Conservation (phyloP, 1,140 invertebrate genomes). For the Philaenus spumarius region DNA sequence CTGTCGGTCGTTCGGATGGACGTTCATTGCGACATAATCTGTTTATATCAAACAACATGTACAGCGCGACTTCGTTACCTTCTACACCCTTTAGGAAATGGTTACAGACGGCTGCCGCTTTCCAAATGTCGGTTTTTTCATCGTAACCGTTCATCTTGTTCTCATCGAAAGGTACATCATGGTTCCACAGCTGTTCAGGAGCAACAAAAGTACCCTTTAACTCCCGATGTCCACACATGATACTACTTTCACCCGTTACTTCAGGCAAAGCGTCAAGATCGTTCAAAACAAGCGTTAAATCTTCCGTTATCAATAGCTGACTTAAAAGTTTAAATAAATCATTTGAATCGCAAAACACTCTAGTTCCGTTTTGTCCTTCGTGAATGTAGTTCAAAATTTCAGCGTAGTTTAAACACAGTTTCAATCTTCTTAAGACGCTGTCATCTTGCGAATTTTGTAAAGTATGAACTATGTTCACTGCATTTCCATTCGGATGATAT, state of each 20-base stretch:
- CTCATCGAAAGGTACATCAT: conserved; percentile 33
- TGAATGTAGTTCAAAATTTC: conserved; percentile 42
- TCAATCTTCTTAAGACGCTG: conserved; percentile 33
- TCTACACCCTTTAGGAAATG: conserved; percentile 36
- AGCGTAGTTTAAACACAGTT: conserved; percentile 44
- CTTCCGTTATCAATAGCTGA: conserved; percentile 43
- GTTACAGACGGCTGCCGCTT: conserved; percentile 45
- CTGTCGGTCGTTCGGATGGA: conserved; percentile 35
- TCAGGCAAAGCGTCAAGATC: conserved; percentile 47
- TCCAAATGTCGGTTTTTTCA: conserved; percentile 51
- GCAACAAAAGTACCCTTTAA: conserved; percentile 44
- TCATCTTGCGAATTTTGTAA: conserved; percentile 23
- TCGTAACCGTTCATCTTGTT: conserved; percentile 40
- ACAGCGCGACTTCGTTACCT: conserved; percentile 25
- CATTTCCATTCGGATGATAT: conserved; percentile 41
- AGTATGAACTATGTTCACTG: conserved; percentile 29
- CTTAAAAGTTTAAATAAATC: conserved; percentile 43
- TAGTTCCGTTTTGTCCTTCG: conserved; percentile 36
- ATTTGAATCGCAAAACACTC: conserved; percentile 50
- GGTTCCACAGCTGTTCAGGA: conserved; percentile 46
- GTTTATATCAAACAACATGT: conserved; percentile 40
- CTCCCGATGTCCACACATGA: conserved; percentile 43
- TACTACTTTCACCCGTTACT: conserved; percentile 30
- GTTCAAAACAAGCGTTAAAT: conserved; percentile 41
- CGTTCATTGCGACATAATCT: conserved; percentile 37